Evolutionary conservation across 2,888 invertebrate genomes (phyloP), one percentile per base, ranked within the genome.

Genomic region (Cerastoderma edule): DNA sequence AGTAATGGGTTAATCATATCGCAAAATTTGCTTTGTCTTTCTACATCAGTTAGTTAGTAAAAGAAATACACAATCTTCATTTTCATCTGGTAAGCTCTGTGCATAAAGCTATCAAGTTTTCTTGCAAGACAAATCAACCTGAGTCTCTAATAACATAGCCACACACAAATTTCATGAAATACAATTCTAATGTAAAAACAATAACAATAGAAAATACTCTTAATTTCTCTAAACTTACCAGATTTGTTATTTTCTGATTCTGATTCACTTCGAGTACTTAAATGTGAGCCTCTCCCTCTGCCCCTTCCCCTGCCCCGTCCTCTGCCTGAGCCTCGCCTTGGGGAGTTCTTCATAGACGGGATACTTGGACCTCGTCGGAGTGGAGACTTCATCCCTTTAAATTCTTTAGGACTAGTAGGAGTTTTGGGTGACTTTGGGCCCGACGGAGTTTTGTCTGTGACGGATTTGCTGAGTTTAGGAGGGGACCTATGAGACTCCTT

Each of bases 221-320:
- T n/a, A n/a, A n/a, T n/a, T n/a, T n/a, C n/a, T n/a, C n/a, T 56
- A 57, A 22, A 72, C 69, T 78, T 67, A 57, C 85, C 80, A 54
- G 79, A 67, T 44, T 85, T 80, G 8, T 39, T 53, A 54, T 71
- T 66, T 30, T 88, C 88, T 22, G 81, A 80, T 64, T 87, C 87
- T n/a, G 86, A 85, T 72, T 87, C 85, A 76, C 83, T 85, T 30
- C 83, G 74, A 24, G 71, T 72, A 65, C 80, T 84, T 44, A 80
- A 67, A 22, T 75, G 66, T 44, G 80, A 80, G n/a, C 84, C 78
- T 28, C 85, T 70, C 19, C 85, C 78, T 48, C 86, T 67, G 0
- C 87, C 85, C 53, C 87, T 68, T 4, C 88, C 87, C 64, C 88
- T 72, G 1, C 88, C 85, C 44, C 87, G 69, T 1, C 89, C 87